Base-by-base conservation (phyloP, 2,888 invertebrate genomes). In the Agonopterix arenella region DNA sequence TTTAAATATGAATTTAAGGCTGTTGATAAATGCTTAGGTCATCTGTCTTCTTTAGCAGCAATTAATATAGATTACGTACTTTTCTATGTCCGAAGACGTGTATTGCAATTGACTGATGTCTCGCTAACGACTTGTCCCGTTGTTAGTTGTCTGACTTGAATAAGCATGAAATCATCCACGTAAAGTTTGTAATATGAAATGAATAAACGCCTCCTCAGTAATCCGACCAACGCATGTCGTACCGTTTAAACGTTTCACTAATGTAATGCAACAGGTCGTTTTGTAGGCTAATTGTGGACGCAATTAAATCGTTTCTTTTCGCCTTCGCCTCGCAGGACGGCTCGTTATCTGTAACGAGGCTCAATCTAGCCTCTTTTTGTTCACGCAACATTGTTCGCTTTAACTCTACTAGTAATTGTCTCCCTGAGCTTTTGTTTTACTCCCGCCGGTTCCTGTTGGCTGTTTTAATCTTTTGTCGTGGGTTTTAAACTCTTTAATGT, bases 271-370 rank as follows among this genome's bases (percentile, higher is more conserved):
- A 81, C 81, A 81, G 78, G 81, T 83, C 70, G 76, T 73, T 80
- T 77, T 78, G 73, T 79, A 74, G 70, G 75, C 74, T 83, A 81
- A 83, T 83, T 76, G 75, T 76, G 67, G 68, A 71, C 68, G 71
- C 73, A 76, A 80, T 82, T 78, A 76, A 79, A 76, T 77, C 56
- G 73, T 77, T 75, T 80, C 73, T 76, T 77, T 81, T 74, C 69
- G 66, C 65, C 61, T 72, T 66, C 58, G 64, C 66, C 62, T 66
- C 28, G 52, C 62, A 69, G 68, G 71, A 73, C 62, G 64, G 56
- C 66, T 72, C 64, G 66, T 73, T 77, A 70, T 68, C 70, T 67
- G 68, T 74, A 73, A 75, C 68, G 68, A 73, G 70, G 54, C 61
- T 62, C 60, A 65, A 61, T 68, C 58, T 61, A 53, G 60, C 64